phyloP scores from a whole-genome alignment of 2,113 vertebrate genomes.

The Cephalophus harveyi region DNA sequence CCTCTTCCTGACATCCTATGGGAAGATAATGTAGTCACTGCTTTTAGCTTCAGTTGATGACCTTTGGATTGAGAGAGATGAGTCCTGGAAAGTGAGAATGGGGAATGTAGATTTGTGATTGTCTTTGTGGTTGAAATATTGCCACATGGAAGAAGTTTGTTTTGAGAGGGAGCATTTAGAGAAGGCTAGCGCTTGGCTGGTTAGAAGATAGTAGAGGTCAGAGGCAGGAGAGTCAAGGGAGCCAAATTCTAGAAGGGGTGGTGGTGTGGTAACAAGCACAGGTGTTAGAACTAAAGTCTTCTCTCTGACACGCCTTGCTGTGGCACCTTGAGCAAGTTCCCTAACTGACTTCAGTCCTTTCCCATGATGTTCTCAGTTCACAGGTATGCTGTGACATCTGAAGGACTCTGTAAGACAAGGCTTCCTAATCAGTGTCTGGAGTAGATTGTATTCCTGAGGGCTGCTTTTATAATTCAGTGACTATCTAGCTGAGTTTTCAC shows the following conservation, averaged over 20 bases:
- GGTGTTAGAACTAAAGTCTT: neutral
- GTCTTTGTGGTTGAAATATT: slow-evolving; percentile 1
- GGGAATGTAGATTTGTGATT: neutral
- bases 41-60: neutral
- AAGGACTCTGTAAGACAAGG: neutral
- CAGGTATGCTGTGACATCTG: neutral
- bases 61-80: slow-evolving; percentile 11
- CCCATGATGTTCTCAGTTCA: neutral
- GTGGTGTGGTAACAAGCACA: neutral
- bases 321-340: neutral
- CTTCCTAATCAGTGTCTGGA: neutral
- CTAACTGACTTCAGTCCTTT: neutral
- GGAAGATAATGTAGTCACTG: neutral
- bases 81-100: neutral
- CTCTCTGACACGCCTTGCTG: neutral
- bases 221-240: neutral
- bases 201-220: neutral
- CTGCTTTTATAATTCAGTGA: neutral
- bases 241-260: neutral
- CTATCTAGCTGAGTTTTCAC: neutral
- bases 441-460: neutral
- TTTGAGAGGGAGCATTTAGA: neutral
- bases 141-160: neutral
- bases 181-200: neutral
- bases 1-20: neutral